phyloP scores from a whole-genome alignment of 1,140 invertebrate species.

The Pararge aegeria region DNA sequence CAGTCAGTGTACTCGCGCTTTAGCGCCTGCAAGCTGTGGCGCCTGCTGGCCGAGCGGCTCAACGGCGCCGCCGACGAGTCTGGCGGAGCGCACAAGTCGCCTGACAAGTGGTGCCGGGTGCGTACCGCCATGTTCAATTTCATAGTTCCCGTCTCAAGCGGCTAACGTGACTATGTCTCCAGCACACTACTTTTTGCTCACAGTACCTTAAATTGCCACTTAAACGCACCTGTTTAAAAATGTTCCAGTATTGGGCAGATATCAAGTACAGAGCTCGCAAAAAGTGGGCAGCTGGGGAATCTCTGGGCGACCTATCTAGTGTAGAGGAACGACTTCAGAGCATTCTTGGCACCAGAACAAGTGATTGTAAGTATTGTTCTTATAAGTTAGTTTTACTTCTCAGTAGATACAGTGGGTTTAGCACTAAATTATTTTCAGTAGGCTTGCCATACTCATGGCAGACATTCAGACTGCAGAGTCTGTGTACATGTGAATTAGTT shows the following conservation, averaged over 20 bases:
- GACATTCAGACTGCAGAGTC: too few relatives aligned
- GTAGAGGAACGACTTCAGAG: conserved; percentile 61
- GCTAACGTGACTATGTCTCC: too few relatives aligned
- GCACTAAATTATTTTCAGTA: too few relatives aligned
- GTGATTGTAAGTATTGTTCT: conserved; percentile 24
- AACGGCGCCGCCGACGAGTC: conserved; percentile 61
- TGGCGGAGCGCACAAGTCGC: conserved; percentile 60
- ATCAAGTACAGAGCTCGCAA: conserved; percentile 70
- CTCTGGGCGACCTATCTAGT: conserved; percentile 56
- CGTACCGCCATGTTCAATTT: conserved; percentile 21
- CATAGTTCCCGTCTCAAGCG: too few relatives aligned
- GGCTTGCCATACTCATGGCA: too few relatives aligned
- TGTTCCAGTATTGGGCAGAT: conserved; percentile 67
- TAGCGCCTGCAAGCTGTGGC: conserved; percentile 68
- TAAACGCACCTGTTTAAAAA: too few relatives aligned
- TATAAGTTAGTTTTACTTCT: too few relatives aligned
- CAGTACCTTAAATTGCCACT: too few relatives aligned
- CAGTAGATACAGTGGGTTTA: too few relatives aligned
- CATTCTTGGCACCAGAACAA: conserved; percentile 39
- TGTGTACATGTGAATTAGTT: too few relatives aligned
- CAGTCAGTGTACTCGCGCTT: conserved; percentile 67
- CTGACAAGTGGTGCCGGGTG: conserved; percentile 69
- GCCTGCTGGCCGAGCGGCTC: conserved; percentile 60
- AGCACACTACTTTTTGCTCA: too few relatives aligned
- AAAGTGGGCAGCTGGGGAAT: conserved; percentile 59